Evolutionary conservation across 1,140 invertebrate species (phyloP).

Genomic region (Sinonovacula constricta): DNA sequence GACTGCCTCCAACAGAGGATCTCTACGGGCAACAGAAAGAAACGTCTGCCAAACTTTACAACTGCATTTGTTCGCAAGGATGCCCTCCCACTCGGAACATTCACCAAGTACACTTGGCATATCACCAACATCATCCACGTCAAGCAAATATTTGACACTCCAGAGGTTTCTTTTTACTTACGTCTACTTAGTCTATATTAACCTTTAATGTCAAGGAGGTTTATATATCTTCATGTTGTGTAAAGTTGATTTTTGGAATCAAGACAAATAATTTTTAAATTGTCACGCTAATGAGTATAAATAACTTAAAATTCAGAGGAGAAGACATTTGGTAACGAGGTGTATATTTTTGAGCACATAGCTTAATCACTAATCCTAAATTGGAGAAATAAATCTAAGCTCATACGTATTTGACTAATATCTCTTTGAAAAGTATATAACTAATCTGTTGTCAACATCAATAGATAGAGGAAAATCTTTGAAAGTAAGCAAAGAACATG

Average conservation of each 20-base stretch:
- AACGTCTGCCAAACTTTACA: slow-evolving; percentile 84
- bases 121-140: slow-evolving; percentile 87
- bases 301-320: too few relatives aligned
- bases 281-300: too few relatives aligned
- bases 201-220: neutral
- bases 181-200: neutral
- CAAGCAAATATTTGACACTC: slow-evolving; percentile 88
- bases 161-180: slow-evolving; percentile 82
- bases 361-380: too few relatives aligned
- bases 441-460: too few relatives aligned
- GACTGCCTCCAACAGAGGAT: slow-evolving; percentile 86
- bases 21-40: slow-evolving; percentile 83
- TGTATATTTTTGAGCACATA: too few relatives aligned
- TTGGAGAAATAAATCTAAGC: too few relatives aligned
- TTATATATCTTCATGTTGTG: neutral
- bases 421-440: too few relatives aligned
- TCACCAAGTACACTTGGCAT: slow-evolving; percentile 87
- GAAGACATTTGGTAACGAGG: too few relatives aligned
- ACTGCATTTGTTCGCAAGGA: slow-evolving; percentile 82
- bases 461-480: too few relatives aligned
- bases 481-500: too few relatives aligned
- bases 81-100: slow-evolving; percentile 84
- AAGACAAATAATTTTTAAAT: too few relatives aligned
- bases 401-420: too few relatives aligned
- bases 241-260: neutral